Evolutionary conservation across 1,140 invertebrate genomes (phyloP), one percentile per base, ranked within the genome.

Genomic region (Pectinophora gossypiella): DNA sequence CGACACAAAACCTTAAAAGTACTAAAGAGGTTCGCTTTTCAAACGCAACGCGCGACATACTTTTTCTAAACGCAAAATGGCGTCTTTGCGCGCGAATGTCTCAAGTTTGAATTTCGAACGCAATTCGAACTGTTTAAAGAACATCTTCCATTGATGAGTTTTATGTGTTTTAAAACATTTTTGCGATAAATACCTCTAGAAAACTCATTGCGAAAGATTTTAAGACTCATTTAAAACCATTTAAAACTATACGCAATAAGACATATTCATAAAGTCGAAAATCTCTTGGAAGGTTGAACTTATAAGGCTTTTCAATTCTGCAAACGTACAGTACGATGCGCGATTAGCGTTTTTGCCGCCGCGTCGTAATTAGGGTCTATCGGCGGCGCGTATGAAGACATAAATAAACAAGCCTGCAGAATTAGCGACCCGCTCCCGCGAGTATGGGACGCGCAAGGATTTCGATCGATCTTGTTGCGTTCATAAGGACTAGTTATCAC

Each of bases 351-450:
- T 85, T 85, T 85, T 83, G 77, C 72, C 58, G 63, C 58, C 43
- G 56, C 64, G 49, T 54, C 69, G 76, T 85, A 85, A 85, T 85
- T 85, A 84, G 79, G 76, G 73, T 64, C 75, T 76, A 83, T 82
- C 79, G 78, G 75, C 82, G 82, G 79, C 71, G 59, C 66, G 76
- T 85, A 85, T 85, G 82, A 83, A 83, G 82, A 83, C 79, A 83
- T 83, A 83, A 83, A 80, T 81, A 78, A 80, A 57, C 51, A 71
- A 54, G 62, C 64, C 65, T 56, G 51, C 45, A 64, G 68, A 77
- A 72, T 77, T 70, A 77, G 72, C 69, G 44, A 58, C 56, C 49
- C 49, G 46, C 50, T 64, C 52, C 51, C 48, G 48, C 51, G 12
- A 57, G 49, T 59, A 51, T 49, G 32, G 48, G 57, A 16, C 45